A percentile compares a stretch with the other conserved stretches of the same genome.
These are phyloP conservation scores for Thalassaphorura encarpata DNA, from an alignment of 1,140 invertebrate species.

Conservation along the genomic window DNA sequence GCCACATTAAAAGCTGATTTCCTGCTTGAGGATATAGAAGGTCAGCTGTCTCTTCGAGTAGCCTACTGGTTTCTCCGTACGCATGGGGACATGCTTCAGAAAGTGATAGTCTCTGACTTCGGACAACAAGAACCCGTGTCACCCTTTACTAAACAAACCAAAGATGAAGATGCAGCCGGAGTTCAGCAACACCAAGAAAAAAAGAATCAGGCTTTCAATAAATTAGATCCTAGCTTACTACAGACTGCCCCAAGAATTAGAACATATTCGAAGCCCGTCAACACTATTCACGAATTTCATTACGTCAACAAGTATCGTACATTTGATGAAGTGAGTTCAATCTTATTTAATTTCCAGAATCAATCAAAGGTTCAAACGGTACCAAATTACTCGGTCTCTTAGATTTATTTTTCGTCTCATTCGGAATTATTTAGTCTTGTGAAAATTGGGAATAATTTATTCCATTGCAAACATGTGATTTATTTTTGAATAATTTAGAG, in stretches of 20 bases:
- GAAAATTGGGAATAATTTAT: no score
- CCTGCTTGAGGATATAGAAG: slow-evolving; percentile 28
- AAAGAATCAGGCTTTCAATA: background rate
- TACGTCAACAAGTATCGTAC: slow-evolving; percentile 26
- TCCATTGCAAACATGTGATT: background rate
- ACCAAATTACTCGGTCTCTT: no score
- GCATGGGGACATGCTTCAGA: slow-evolving; percentile 23
- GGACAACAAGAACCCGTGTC: background rate
- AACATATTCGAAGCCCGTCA: slow-evolving; percentile 17
- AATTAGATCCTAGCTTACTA: slow-evolving; percentile 12
- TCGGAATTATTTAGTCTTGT: no score
- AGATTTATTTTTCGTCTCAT: no score
- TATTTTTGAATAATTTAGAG: background rate
- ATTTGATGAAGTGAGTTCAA: slow-evolving; percentile 33
- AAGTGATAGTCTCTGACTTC: slow-evolving; percentile 12
- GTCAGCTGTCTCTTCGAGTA: slow-evolving; percentile 25
- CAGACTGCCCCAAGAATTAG: slow-evolving; percentile 24
- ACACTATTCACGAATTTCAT: slow-evolving; percentile 30
- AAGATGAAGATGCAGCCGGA: background rate
- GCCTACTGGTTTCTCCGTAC: slow-evolving; percentile 28
- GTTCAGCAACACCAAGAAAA: background rate
- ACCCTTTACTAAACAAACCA: background rate
- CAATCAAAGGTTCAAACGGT: no score
- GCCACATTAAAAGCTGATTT: slow-evolving; percentile 24
- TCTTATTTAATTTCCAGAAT: no score